Evolutionary conservation across 1,140 invertebrate species (phyloP), one percentile per base, ranked within the genome.

Genomic region (Drosophila oshimai): DNA sequence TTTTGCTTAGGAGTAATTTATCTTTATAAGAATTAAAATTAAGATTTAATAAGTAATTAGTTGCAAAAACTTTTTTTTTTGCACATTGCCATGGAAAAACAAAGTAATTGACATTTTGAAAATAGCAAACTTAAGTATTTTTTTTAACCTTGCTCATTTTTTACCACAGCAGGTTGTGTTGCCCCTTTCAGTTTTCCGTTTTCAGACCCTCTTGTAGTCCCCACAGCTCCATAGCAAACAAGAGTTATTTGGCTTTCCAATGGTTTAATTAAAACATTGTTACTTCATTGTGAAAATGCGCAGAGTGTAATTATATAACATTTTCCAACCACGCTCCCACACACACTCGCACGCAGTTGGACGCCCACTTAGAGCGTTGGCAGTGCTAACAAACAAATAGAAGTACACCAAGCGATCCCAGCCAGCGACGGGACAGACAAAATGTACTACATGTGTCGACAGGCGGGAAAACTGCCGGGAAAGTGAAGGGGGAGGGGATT

Each of bases 241-340:
- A 76, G 81, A 86, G 81, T 86, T 86, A 86, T 86, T 86, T 87
- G 81, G 81, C 76, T 76, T 80, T 86, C 72, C 72, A 86, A 86
- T 81, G 81, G 81, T 86, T 86, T 86, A 86, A 86, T 86, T 86
- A 86, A 86, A 86, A 86, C 81, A 86, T 86, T 86, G 81, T 86
- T 87, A 86, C 81, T 86, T 86, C 81, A 86, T 86, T 86, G 81
- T 87, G 81, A 80, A 86, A 86, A 86, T 86, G 77, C 76, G 81
- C 72, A 86, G 80, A 86, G 81, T 81, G 81, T 86, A 86, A 86
- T 86, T 86, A 86, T 86, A 86, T 87, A 86, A 86, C 84, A 76
- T 80, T 86, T 86, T 65, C 68, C 72, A 76, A 70, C 72, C 80
- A 84, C 44, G 57, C 37, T 42, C 17, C 62, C 45, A 46, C 33